A percentile compares a stretch with the other conserved stretches of the same genome.
phyloP scores from a whole-genome alignment of 1,140 invertebrate genomes.

The Drosophila littoralis region DNA sequence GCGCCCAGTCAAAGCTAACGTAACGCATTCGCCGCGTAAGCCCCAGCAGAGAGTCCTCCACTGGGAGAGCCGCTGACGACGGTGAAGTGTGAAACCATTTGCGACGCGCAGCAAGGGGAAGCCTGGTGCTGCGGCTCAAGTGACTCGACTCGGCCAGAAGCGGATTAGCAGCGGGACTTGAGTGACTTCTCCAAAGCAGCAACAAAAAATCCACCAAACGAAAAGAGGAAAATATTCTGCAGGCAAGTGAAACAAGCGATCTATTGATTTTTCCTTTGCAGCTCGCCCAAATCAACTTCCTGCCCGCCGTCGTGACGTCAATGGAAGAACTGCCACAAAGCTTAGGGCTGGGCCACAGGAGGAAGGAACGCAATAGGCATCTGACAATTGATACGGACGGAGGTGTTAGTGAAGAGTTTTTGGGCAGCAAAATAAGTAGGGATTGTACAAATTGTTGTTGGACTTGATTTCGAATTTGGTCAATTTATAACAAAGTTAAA shows the following conservation, averaged over 20 bases:
- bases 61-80: slow-evolving; percentile 38
- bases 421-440: background rate
- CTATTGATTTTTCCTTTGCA: slow-evolving; percentile 66
- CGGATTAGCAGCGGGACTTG: slow-evolving; percentile 72
- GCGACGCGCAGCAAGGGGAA: slow-evolving; percentile 6
- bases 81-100: slow-evolving; percentile 69
- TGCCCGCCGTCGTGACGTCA: slow-evolving; percentile 61
- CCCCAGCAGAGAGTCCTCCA: slow-evolving; percentile 33
- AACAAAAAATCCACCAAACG: slow-evolving; percentile 35
- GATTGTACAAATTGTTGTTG: background rate
- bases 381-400: background rate
- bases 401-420: background rate
- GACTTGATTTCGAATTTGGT: too few species aligned
- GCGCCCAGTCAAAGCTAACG: slow-evolving; percentile 25
- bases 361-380: background rate
- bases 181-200: slow-evolving; percentile 59
- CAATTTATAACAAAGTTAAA: too few species aligned
- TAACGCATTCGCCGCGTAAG: slow-evolving; percentile 60
- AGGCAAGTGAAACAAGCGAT: slow-evolving; percentile 54
- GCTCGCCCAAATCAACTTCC: slow-evolving; percentile 51
- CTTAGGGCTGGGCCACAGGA: background rate
- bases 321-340: slow-evolving; percentile 45
- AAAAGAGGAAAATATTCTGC: slow-evolving; percentile 16
- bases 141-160: slow-evolving; percentile 62
- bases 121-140: slow-evolving; percentile 44